Evolutionary conservation across 1,140 invertebrate species (phyloP).

Genomic region (Saccostrea glomerata): DNA sequence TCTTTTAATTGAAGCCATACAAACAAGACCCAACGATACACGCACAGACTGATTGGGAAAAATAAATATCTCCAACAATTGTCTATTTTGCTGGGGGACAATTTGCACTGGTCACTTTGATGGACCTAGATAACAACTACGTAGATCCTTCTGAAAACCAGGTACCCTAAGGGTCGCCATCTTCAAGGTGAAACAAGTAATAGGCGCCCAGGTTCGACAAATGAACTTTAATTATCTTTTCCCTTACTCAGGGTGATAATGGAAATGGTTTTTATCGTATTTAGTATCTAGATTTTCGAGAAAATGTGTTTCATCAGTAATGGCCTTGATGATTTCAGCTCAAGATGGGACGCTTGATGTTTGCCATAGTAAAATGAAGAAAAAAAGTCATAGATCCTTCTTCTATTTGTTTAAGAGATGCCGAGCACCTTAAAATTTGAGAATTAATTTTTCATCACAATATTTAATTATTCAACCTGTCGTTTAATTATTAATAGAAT

Average conservation of each 20-base stretch:
- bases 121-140: conserved; percentile 33
- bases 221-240: conserved; percentile 32
- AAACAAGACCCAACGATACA: neutral
- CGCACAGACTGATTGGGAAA: conserved; percentile 33
- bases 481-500: neutral
- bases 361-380: neutral
- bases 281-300: conserved; percentile 29
- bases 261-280: conserved; percentile 35
- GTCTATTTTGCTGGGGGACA: conserved; percentile 18
- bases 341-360: neutral
- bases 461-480: neutral
- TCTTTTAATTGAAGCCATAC: conserved; percentile 2
- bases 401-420: too few species aligned
- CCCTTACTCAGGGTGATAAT: conserved; percentile 21
- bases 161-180: conserved; percentile 17
- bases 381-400: too few species aligned
- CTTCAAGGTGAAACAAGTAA: conserved; percentile 5
- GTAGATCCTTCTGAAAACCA: conserved; percentile 10
- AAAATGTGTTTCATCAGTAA: neutral
- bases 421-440: too few species aligned
- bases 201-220: conserved; percentile 23
- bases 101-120: conserved; percentile 34
- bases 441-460: neutral
- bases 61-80: conserved; percentile 30
- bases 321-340: neutral